phyloP scores from a whole-genome alignment of 2,888 invertebrate genomes.

The Lepidochitona cinerea region DNA sequence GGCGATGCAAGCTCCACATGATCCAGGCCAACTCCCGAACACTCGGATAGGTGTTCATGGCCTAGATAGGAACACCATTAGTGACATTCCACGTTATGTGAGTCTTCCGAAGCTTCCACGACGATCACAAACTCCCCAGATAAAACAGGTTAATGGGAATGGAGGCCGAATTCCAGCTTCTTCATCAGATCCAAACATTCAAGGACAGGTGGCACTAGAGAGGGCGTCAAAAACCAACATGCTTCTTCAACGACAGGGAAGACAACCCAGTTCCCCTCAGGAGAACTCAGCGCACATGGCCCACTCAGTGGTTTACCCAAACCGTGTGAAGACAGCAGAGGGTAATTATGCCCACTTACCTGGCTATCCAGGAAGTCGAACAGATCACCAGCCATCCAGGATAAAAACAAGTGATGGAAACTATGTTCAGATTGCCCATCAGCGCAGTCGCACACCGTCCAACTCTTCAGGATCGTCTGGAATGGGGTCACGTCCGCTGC shows the following conservation, averaged over 20 bases:
- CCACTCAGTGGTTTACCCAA: not conserved
- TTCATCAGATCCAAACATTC: not conserved
- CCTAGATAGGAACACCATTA: not conserved
- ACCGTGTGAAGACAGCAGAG: no score
- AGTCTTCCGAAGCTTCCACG: not conserved
- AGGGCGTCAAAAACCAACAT: not conserved
- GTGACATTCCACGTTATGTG: not conserved
- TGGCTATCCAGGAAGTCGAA: not conserved
- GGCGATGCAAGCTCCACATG: no score
- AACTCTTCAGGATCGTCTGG: not conserved
- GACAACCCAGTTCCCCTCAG: not conserved
- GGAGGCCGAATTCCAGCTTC: not conserved
- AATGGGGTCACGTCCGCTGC: not conserved
- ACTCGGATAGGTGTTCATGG: not conserved
- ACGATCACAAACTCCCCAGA: not conserved
- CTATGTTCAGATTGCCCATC: not conserved
- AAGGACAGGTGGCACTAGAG: not conserved
- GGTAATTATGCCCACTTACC: no score
- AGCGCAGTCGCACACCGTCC: not conserved
- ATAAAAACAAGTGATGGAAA: not conserved
- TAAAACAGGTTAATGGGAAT: not conserved
- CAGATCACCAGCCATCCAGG: not conserved
- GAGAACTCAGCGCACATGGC: not conserved
- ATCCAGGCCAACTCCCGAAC: not conserved
- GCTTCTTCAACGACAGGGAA: not conserved